A percentile compares a stretch with the other conserved stretches of the same genome.
Conservation (phyloP, 2,797 vertebrate species). For the Tiaroga cobitis region DNA sequence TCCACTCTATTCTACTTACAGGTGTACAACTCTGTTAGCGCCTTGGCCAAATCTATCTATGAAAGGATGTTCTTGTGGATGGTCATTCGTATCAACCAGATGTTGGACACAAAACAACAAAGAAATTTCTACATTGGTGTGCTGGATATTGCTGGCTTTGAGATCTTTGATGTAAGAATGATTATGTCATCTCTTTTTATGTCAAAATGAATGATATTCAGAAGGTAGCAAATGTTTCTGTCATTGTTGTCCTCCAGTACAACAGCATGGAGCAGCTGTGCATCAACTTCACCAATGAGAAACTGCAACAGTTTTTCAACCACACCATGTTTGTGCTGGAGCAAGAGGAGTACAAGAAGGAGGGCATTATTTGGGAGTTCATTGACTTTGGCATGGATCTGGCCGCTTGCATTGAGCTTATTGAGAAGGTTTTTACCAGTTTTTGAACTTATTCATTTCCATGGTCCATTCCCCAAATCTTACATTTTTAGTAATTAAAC, state of each 20-base stretch:
- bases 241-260: constrained; percentile 47
- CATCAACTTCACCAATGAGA: constrained; percentile 88
- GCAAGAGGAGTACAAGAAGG: constrained; percentile 78
- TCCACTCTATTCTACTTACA: constrained; percentile 55
- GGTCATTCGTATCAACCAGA: constrained; percentile 91
- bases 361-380: constrained; percentile 75
- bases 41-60: constrained; percentile 86
- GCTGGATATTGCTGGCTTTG: constrained; percentile 91
- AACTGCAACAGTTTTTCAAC: constrained; percentile 88
- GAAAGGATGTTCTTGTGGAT: constrained; percentile 96
- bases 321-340: constrained; percentile 72
- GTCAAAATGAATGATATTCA: not conserved
- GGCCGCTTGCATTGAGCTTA: constrained; percentile 56
- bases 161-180: constrained; percentile 87
- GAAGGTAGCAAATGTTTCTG: not conserved
- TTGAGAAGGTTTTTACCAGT: constrained; percentile 59
- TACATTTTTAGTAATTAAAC: not conserved
- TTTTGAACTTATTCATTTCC: not conserved
- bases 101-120: constrained; percentile 90
- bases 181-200: not conserved
- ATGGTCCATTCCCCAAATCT: not conserved
- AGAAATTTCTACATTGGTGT: constrained; percentile 86
- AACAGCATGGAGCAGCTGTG: constrained; percentile 67
- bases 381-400: constrained; percentile 59
- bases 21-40: constrained; percentile 86